phyloP scores from a whole-genome alignment of 2,113 vertebrate species.

The Etheostoma cragini region DNA sequence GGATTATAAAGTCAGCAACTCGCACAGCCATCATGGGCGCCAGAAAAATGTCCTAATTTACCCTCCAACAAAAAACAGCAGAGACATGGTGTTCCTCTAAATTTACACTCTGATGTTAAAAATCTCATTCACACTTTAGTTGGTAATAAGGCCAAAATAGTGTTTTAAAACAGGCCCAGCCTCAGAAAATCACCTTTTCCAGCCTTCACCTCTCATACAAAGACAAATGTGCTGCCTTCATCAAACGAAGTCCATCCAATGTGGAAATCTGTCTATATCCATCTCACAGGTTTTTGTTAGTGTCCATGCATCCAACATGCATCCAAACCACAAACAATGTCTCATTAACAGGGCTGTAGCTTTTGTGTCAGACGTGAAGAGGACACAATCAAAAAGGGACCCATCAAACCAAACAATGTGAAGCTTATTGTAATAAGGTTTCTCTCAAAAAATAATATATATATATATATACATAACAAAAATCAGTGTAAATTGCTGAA shows the following conservation, averaged over 20 bases:
- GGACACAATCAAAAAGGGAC: background rate
- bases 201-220: slow-evolving; percentile 1
- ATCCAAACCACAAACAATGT: background rate
- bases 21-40: slow-evolving; percentile 53
- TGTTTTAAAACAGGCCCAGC: slow-evolving; percentile 18
- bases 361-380: background rate
- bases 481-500: no score
- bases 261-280: background rate
- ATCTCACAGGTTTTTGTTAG: background rate
- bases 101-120: slow-evolving; percentile 78
- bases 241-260: background rate
- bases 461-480: background rate
- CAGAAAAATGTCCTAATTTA: slow-evolving; percentile 76
- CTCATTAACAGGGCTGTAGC: background rate
- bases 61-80: slow-evolving; percentile 20
- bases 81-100: slow-evolving; percentile 45
- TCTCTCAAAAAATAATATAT: background rate
- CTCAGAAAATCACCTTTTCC: slow-evolving; percentile 4
- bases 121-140: slow-evolving; percentile 72
- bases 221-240: background rate
- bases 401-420: background rate
- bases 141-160: slow-evolving; percentile 48
- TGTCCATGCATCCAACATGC: background rate
- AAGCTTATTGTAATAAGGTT: background rate
- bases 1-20: slow-evolving; percentile 80